Evolutionary conservation across 2,888 invertebrate species (phyloP).

Genomic region (Agrotis segetum): DNA sequence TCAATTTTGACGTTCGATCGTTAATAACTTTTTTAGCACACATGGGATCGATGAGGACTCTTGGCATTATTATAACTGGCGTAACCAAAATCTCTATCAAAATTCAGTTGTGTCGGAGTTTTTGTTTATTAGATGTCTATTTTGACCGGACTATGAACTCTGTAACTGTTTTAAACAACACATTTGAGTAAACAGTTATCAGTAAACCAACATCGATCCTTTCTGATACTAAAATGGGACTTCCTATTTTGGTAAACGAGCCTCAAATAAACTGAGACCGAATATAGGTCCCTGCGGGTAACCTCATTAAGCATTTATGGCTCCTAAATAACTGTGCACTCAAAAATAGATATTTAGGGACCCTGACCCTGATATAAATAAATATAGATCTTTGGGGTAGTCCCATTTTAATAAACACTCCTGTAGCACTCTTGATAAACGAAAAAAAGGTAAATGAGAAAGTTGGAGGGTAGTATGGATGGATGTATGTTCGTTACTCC

Average conservation of each 20-base stretch:
- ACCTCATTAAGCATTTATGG: not conserved
- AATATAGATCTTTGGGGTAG: slow-evolving; percentile 16
- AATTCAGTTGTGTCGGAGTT: too few species aligned
- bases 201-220: not conserved
- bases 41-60: too few species aligned
- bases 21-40: too few species aligned
- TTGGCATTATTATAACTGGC: too few species aligned
- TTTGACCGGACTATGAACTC: too few species aligned
- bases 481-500: too few species aligned
- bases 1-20: too few species aligned
- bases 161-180: not conserved
- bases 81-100: too few species aligned
- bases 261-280: slow-evolving; percentile 4
- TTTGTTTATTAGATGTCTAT: too few species aligned
- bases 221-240: not conserved
- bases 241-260: slow-evolving; percentile 10
- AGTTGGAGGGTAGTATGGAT: too few species aligned
- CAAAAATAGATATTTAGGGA: not conserved
- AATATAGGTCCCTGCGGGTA: slow-evolving; percentile 6
- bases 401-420: not conserved
- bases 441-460: too few species aligned
- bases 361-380: not conserved
- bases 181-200: not conserved
- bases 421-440: not conserved
- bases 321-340: not conserved